These are phyloP conservation scores for Pangasius sanitwongsei DNA, from an alignment of 2,797 vertebrate genomes.

Conservation along the genomic window DNA sequence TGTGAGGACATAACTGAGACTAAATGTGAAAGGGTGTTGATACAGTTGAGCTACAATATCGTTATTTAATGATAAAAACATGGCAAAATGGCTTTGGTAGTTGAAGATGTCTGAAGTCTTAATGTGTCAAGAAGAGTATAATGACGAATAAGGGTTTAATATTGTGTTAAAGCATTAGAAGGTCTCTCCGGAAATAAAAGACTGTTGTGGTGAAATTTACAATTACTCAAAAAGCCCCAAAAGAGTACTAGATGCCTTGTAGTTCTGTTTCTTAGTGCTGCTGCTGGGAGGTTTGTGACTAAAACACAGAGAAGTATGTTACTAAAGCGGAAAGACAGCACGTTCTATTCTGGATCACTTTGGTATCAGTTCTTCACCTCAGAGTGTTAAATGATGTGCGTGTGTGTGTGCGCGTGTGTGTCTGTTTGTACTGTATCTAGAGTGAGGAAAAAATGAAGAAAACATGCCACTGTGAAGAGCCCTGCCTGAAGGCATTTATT, in stretches of 20 bases:
- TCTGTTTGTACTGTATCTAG: neutral
- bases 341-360: slow-evolving; percentile 20
- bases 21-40: neutral
- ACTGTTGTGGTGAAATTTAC: neutral
- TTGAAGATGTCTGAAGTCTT: neutral
- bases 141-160: neutral
- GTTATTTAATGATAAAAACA: neutral
- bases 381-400: neutral
- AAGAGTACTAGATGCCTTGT: neutral
- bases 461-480: neutral
- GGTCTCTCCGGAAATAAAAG: neutral
- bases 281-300: slow-evolving; percentile 25
- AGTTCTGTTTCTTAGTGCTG: slow-evolving; percentile 1
- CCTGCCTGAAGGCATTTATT: neutral
- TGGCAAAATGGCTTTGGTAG: neutral
- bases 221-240: neutral
- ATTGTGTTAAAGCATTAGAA: neutral
- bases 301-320: slow-evolving; percentile 26
- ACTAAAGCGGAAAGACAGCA: slow-evolving; percentile 30
- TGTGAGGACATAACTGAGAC: neutral
- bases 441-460: neutral
- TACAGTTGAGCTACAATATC: neutral
- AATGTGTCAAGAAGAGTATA: neutral
- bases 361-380: slow-evolving; percentile 26
- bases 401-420: neutral